Percentiles rank a stretch among this genome's conserved stretches.
Conservation (phyloP, 2,888 invertebrate species). For the Onthophagus sagittarius region DNA sequence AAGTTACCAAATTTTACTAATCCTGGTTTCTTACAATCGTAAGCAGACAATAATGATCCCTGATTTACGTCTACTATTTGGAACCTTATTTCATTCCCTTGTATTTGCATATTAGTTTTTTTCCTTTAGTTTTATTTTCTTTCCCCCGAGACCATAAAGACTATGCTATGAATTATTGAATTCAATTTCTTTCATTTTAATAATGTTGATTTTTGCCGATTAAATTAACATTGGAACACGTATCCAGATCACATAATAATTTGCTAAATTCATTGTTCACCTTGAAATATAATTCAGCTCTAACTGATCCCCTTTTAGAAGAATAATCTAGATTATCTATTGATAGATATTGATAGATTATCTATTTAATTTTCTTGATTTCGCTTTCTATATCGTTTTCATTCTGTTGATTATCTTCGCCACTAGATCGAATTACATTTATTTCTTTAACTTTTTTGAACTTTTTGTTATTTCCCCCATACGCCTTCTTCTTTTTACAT, state of each 20-base stretch:
- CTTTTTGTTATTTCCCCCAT: too few species aligned
- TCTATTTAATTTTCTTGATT: neutral
- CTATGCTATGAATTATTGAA: too few species aligned
- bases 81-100: slow-evolving; percentile 10
- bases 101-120: neutral
- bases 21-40: slow-evolving; percentile 12
- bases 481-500: too few species aligned
- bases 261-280: neutral
- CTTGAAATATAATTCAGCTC: neutral
- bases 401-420: too few species aligned
- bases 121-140: too few species aligned
- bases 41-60: slow-evolving; percentile 14
- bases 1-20: slow-evolving; percentile 12
- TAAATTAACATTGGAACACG: slow-evolving; percentile 9
- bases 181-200: slow-evolving; percentile 5
- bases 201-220: slow-evolving; percentile 6
- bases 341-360: too few species aligned
- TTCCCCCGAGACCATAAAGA: too few species aligned
- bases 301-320: neutral
- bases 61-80: slow-evolving; percentile 3
- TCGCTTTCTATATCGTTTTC: too few species aligned
- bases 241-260: slow-evolving; percentile 14
- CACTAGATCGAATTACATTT: too few species aligned
- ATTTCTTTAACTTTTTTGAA: too few species aligned
- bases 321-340: too few species aligned